These are phyloP conservation scores for Bradypodion pumilum DNA, from an alignment of 2,797 vertebrate species.

Conservation along the genomic window DNA sequence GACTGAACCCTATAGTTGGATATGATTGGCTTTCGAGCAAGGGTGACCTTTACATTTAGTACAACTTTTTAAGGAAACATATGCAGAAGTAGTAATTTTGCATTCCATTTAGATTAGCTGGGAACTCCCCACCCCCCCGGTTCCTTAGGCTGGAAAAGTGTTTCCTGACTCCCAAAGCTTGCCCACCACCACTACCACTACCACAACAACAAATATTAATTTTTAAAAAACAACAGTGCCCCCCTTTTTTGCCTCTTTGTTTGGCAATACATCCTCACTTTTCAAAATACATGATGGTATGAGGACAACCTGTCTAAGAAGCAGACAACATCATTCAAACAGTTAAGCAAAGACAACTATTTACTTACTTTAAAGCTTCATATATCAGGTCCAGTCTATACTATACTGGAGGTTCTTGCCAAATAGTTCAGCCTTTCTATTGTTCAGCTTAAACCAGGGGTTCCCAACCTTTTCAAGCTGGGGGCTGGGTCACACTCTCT, in stretches of 20 bases:
- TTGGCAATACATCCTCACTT: background rate
- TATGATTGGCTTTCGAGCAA: too few relatives aligned
- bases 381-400: conserved; percentile 54
- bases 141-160: too few relatives aligned
- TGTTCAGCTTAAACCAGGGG: conserved; percentile 66
- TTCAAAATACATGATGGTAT: background rate
- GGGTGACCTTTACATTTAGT: too few relatives aligned
- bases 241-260: background rate
- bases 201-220: background rate
- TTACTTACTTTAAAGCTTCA: conserved; percentile 55
- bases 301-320: background rate
- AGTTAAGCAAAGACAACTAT: conserved; percentile 66
- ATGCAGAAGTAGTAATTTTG: too few relatives aligned
- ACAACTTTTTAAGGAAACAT: too few relatives aligned
- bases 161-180: too few relatives aligned
- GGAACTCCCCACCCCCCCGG: too few relatives aligned
- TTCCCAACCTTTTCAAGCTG: too few relatives aligned
- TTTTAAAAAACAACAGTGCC: background rate
- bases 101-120: too few relatives aligned
- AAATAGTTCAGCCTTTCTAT: conserved; percentile 65
- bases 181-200: too few relatives aligned
- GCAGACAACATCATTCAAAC: conserved; percentile 45
- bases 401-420: conserved; percentile 65
- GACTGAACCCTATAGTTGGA: too few relatives aligned
- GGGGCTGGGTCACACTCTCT: too few relatives aligned